Percentiles rank a stretch among this genome's conserved stretches.
phyloP scores from a whole-genome alignment of 2,888 invertebrate genomes.

The Aphodius sticticus region DNA sequence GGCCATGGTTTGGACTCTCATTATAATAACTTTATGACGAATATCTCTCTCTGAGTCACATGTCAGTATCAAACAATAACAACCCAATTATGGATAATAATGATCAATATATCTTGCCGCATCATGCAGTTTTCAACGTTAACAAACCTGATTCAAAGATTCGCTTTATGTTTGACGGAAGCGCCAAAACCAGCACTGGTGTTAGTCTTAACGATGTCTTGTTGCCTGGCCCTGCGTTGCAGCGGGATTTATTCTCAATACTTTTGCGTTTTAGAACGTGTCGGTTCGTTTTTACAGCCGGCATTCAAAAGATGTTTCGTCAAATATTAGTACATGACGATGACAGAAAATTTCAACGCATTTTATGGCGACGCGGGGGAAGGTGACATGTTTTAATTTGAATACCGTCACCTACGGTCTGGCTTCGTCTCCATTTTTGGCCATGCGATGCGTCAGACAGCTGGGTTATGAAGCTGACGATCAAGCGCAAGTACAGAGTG shows the following conservation, averaged over 20 bases:
- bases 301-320: slow-evolving; percentile 46
- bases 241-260: slow-evolving; percentile 36
- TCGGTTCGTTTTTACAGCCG: slow-evolving; percentile 41
- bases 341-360: neutral
- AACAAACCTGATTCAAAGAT: slow-evolving; percentile 15
- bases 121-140: neutral
- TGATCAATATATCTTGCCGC: neutral
- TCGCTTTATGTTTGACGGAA: slow-evolving; percentile 36
- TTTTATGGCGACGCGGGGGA: neutral
- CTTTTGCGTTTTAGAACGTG: slow-evolving; percentile 41
- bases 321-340: slow-evolving; percentile 33
- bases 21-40: too few species aligned
- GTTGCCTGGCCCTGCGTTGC: slow-evolving; percentile 37
- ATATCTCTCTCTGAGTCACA: too few species aligned
- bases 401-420: slow-evolving; percentile 14
- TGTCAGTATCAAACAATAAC: too few species aligned
- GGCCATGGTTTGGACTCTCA: too few species aligned
- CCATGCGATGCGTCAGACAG: neutral
- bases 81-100: neutral
- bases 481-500: neutral
- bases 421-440: slow-evolving; percentile 13
- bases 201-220: slow-evolving; percentile 37
- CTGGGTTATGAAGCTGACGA: neutral
- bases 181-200: slow-evolving; percentile 28
- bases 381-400: neutral